Evolutionary conservation across 1,140 invertebrate species (phyloP), one percentile per base, ranked within the genome.

Genomic region (Drosophila ambigua): DNA sequence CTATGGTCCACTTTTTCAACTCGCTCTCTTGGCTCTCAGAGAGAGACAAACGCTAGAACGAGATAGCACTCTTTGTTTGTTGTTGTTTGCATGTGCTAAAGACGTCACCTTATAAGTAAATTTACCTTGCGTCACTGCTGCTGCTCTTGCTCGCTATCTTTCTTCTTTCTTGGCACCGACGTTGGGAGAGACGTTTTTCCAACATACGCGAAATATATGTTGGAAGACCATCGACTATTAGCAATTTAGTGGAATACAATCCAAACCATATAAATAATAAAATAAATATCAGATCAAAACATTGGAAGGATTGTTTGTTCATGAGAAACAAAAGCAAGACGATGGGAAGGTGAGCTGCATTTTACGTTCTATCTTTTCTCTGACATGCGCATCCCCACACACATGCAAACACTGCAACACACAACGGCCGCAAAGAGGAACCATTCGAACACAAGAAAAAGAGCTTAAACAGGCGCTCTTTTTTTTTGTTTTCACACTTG

Each of bases 401-500:
- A 58, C 53, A 62, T 23, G 55, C 26, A 28, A n/a, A 48, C 31
- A 45, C 11, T 64, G 45, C 31, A 60, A 43, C 41, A 71, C 26
- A 58, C 48, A 67, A 60, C 48, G 43, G 23, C 45, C 62, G 2
- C 58, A 68, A 9, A 58, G 20, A 55, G 41, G n/a, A 44, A 15
- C 11, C 5, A 24, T 31, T 67, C 62, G 16, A 41, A 68, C 13
- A 53, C 63, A 23, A 68, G 23, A 20, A 46, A 13, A 16, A 62
- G 15, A 7, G 31, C 20, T 43, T 26, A 20, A 44, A 0, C 44
- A 60, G 23, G 61, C 61, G 44, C 79, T 69, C 64, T 87, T 80
- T 80, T 67, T 77, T 80, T 85, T 84, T 66, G 61, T 80, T 80
- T 77, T 71, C 69, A 77, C 51, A 24, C 23, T 35, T 54, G 20